phyloP scores from a whole-genome alignment of 1,140 invertebrate species.

The Rhopalosiphum padi region DNA sequence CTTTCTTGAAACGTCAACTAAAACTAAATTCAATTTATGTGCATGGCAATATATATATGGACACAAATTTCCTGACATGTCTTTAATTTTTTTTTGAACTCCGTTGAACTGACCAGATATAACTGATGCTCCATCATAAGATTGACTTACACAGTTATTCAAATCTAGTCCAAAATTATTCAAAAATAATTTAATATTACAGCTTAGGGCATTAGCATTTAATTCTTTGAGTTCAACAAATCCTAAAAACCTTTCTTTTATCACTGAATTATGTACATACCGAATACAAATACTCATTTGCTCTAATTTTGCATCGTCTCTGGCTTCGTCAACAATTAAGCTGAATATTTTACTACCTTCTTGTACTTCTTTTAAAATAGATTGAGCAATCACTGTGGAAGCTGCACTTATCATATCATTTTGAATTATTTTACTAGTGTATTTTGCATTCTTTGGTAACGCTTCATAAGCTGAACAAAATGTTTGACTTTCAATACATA shows the following conservation, averaged over 20 bases:
- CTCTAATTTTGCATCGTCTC: not conserved
- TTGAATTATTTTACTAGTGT: slow-evolving; percentile 7
- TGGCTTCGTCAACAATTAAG: slow-evolving; percentile 7
- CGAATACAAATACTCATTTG: slow-evolving; percentile 18
- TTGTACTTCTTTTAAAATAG: slow-evolving; percentile 10
- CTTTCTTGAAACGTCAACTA: not conserved
- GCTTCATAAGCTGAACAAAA: slow-evolving; percentile 26
- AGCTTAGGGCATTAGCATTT: slow-evolving; percentile 14
- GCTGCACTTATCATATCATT: slow-evolving; percentile 28
- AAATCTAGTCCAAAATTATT: slow-evolving; percentile 52
- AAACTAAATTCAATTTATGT: too few relatives aligned
- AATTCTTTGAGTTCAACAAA: slow-evolving; percentile 23
- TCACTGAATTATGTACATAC: slow-evolving; percentile 1
- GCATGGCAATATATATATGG: too few relatives aligned
- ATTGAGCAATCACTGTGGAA: not conserved
- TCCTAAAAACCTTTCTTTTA: slow-evolving; percentile 29
- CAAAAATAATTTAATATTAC: slow-evolving; percentile 19
- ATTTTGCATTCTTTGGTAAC: slow-evolving; percentile 27
- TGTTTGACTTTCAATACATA: slow-evolving; percentile 10
- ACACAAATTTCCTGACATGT: slow-evolving; percentile 33
- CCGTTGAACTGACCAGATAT: slow-evolving; percentile 12
- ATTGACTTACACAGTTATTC: slow-evolving; percentile 57
- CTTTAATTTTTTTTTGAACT: slow-evolving; percentile 38
- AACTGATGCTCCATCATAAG: slow-evolving; percentile 34
- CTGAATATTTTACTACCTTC: not conserved